A percentile compares a stretch with the other conserved stretches of the same genome.
Evolutionary conservation across 2,888 invertebrate genomes (phyloP).

Genomic region (Apotomis betuletana): DNA sequence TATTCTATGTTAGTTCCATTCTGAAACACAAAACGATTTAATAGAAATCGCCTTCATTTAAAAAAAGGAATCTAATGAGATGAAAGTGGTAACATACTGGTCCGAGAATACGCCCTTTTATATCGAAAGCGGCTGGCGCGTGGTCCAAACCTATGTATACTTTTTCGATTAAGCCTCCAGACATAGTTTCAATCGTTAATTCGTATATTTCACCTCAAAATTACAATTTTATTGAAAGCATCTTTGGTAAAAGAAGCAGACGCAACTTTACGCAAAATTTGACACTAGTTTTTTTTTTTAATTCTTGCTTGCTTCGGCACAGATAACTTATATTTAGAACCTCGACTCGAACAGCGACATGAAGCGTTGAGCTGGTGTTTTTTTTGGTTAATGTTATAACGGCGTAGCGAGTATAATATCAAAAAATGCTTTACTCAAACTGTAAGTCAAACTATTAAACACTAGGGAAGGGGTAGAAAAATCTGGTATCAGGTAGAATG

Average conservation of each 20-base stretch:
- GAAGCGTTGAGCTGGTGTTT: neutral
- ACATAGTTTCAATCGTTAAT: constrained; percentile 61
- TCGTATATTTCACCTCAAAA: constrained; percentile 25
- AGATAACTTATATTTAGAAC: neutral
- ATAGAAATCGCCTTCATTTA: neutral
- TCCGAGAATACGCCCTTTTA: constrained; percentile 89
- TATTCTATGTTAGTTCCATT: constrained; percentile 89
- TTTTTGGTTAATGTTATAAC: neutral
- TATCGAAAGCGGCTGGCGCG: constrained; percentile 89
- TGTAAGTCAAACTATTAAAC: too few species aligned
- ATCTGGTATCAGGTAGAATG: neutral
- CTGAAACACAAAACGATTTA: constrained; percentile 57
- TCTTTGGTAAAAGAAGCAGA: constrained; percentile 23
- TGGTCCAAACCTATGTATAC: constrained; percentile 90
- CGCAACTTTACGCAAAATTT: constrained; percentile 32
- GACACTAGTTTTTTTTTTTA: constrained; percentile 27
- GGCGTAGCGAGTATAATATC: neutral
- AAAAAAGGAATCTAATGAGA: constrained; percentile 37
- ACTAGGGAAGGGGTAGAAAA: constrained; percentile 1
- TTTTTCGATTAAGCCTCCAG: constrained; percentile 85
- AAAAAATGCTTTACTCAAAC: too few species aligned
- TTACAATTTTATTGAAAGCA: constrained; percentile 25
- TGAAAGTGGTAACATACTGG: constrained; percentile 64
- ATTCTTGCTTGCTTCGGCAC: neutral
- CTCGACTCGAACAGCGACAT: too few species aligned